Conservation (phyloP, 2,888 invertebrate genomes). For the Drosophila siamana region DNA sequence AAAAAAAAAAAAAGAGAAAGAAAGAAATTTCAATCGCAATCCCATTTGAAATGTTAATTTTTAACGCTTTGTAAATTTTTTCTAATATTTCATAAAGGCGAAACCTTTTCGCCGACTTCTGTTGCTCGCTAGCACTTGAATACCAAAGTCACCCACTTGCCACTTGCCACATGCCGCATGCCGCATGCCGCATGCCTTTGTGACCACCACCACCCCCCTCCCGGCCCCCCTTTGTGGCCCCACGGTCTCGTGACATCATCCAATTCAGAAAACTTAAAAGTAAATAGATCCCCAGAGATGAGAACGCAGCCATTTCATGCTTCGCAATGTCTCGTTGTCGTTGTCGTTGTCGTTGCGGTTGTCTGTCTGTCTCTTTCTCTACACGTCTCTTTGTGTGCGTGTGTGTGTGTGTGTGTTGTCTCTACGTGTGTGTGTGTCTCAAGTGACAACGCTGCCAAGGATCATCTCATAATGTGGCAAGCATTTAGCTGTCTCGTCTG, state of each 20-base stretch:
- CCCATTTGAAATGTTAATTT: constrained; percentile 80
- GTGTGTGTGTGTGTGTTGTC: too few relatives aligned
- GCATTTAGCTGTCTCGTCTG: constrained; percentile 75
- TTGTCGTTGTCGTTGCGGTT: constrained; percentile 38
- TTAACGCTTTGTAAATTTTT: constrained; percentile 78
- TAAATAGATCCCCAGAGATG: constrained; percentile 82
- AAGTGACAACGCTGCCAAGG: constrained; percentile 83
- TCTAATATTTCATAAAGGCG: constrained; percentile 69
- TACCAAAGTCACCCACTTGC: constrained; percentile 65
- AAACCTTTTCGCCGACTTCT: constrained; percentile 54
- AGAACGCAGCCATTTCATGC: constrained; percentile 58
- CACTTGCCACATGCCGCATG: constrained; percentile 39
- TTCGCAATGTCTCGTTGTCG: constrained; percentile 18
- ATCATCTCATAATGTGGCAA: constrained; percentile 83
- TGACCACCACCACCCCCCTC: background rate
- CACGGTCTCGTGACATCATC: constrained; percentile 74
- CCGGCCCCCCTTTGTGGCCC: background rate
- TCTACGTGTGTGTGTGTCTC: constrained; percentile 68
- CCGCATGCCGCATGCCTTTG: too few relatives aligned
- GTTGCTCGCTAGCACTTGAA: constrained; percentile 55
- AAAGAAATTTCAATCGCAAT: constrained; percentile 51
- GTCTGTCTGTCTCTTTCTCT: constrained; percentile 31
- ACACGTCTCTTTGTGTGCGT: constrained; percentile 13
- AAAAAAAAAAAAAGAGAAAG: background rate
- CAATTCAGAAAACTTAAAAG: constrained; percentile 82